phyloP scores from a whole-genome alignment of 1,140 invertebrate species.

The Aleiodes sp. region DNA sequence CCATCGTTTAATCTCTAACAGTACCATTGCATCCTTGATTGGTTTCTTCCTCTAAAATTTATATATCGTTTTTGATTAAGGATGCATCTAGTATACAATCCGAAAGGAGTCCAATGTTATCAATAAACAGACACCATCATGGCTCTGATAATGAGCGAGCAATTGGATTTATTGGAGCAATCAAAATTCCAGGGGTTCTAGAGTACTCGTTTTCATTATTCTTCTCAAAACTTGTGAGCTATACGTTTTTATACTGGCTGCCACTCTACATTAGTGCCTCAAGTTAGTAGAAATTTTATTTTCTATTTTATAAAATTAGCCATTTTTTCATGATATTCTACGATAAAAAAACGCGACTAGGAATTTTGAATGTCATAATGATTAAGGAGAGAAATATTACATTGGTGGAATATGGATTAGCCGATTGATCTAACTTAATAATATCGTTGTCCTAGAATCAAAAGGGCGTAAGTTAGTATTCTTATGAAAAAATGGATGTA shows the following conservation, averaged over 20 bases:
- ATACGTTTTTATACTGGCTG: slow-evolving; percentile 97
- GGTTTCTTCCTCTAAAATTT: slow-evolving; percentile 33
- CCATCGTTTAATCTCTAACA: background rate
- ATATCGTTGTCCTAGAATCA: no score
- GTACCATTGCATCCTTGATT: background rate
- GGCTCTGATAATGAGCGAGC: slow-evolving; percentile 65
- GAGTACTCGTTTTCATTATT: slow-evolving; percentile 95
- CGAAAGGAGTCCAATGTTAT: slow-evolving; percentile 61
- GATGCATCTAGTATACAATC: slow-evolving; percentile 33
- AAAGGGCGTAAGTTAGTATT: no score
- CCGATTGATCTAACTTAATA: no score
- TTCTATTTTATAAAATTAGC: background rate
- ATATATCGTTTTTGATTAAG: slow-evolving; percentile 26
- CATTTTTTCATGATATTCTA: background rate
- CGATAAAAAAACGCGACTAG: background rate
- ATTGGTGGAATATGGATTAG: no score
- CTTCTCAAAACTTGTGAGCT: slow-evolving; percentile 97
- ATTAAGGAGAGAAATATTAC: no score
- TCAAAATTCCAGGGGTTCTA: slow-evolving; percentile 90
- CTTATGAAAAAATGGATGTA: no score
- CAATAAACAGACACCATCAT: slow-evolving; percentile 41
- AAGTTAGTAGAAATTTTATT: slow-evolving; percentile 72
- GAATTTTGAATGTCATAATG: no score
- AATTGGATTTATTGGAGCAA: slow-evolving; percentile 81
- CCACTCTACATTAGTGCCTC: slow-evolving; percentile 88